Evolutionary conservation across 1,140 invertebrate genomes (phyloP), one percentile per base, ranked within the genome.

Genomic region (Phthorimaea operculella): DNA sequence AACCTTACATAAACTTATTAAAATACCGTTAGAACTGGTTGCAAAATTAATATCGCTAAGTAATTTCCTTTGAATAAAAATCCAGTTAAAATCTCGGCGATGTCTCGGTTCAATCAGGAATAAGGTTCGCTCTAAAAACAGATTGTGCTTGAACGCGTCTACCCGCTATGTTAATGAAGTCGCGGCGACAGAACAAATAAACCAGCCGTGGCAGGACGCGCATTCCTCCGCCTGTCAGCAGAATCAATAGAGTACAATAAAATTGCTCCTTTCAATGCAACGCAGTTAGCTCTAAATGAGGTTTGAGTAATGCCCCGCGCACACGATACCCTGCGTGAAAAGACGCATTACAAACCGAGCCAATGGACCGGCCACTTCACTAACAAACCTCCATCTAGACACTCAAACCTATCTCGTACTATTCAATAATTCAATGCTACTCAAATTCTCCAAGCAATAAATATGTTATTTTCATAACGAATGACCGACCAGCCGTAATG

Each of bases 191-290:
- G 64, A 75, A 73, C 63, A 70, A 72, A 70, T 68, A 68, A 68
- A 68, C 61, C 58, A 63, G 63, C 68, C 16, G 62, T 64, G 58
- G 55, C 69, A 70, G 57, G 63, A 70, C 55, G 62, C 63, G 61
- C 64, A 70, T 74, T 63, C 64, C 63, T 67, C 53, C 50, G 57
- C 56, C 60, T 77, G 77, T 83, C 76, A 78, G 68, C 66, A 70
- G 69, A 80, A 79, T 79, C 79, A 83, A 81, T 81, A 81, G 65
- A 76, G 63, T 70, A 76, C 75, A 78, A 79, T 79, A 83, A 83
- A 80, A 83, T 80, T 66, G 72, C 68, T 71, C 70, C 73, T 75
- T 79, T 79, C 77, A 80, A 77, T 83, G 76, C 74, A 63, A 64
- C 67, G 69, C 77, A 77, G 77, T 77, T 80, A 80, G 70, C 58